A percentile compares a stretch with the other conserved stretches of the same genome.
These are phyloP conservation scores for Myotis myotis DNA, from an alignment of 2,797 vertebrate genomes.

Conservation along the genomic window DNA sequence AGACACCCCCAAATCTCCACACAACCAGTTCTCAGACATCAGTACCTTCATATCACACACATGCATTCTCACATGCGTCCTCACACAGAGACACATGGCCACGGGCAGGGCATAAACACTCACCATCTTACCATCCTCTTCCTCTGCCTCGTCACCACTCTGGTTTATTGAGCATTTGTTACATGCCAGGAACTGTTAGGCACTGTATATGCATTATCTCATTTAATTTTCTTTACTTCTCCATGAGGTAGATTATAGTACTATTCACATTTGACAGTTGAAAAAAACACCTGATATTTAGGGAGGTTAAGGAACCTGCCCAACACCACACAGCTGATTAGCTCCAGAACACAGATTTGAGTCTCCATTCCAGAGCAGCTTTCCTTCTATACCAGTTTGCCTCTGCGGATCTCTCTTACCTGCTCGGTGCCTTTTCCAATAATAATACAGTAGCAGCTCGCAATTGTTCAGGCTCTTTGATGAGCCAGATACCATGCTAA, in stretches of 20 bases:
- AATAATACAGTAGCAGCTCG: not conserved
- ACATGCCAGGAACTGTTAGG: not conserved
- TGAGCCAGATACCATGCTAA: not conserved
- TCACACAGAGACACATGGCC: not conserved
- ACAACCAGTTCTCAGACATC: not conserved
- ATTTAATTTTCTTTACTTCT: constrained; percentile 32
- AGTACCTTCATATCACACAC: not conserved
- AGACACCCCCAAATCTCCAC: not conserved
- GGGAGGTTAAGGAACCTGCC: not conserved
- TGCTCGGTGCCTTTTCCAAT: not conserved
- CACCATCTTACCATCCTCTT: not conserved
- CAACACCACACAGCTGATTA: not conserved
- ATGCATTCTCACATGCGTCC: not conserved
- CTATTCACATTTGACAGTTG: constrained; percentile 21
- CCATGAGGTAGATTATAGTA: not conserved
- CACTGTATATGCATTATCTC: not conserved
- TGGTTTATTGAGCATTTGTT: not conserved
- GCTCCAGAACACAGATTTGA: not conserved
- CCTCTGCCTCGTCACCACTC: not conserved
- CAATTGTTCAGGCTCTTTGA: not conserved
- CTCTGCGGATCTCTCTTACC: not conserved
- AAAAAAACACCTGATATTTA: not conserved
- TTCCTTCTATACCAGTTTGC: not conserved
- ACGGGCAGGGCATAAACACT: not conserved
- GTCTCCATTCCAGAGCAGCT: not conserved